Evolutionary conservation across 2,113 vertebrate genomes (phyloP).

Genomic region (Heterotilapia buettikoferi): DNA sequence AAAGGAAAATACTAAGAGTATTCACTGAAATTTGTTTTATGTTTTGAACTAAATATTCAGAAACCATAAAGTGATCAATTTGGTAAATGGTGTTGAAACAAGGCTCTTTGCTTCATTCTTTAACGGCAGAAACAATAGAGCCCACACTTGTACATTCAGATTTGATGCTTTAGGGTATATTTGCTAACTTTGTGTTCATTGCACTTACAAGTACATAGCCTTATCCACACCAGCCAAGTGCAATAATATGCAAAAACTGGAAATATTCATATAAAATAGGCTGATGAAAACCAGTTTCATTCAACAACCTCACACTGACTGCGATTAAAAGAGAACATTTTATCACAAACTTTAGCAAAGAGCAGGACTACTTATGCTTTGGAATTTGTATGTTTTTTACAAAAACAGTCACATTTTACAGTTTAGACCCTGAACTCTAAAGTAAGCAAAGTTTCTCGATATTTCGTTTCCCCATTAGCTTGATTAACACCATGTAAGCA

Average conservation of each 20-base stretch:
- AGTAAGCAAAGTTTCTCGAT: neutral
- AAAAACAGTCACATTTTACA: neutral
- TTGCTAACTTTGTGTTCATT: neutral
- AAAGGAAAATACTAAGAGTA: neutral
- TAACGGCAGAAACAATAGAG: fast-evolving
- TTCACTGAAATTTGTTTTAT: neutral
- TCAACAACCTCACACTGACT: neutral
- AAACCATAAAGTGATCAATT: neutral
- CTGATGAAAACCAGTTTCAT: neutral
- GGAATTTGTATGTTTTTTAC: neutral
- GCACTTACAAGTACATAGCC: neutral
- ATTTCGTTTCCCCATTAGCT: neutral
- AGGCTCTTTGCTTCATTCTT: neutral
- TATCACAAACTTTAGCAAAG: neutral
- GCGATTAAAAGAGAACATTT: neutral
- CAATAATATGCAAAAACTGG: neutral
- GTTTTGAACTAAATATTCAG: neutral
- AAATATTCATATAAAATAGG: neutral
- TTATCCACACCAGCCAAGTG: neutral
- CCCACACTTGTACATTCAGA: fast-evolving
- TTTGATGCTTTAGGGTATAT: neutral
- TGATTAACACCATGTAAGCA: neutral
- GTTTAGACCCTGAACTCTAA: neutral
- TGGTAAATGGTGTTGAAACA: neutral
- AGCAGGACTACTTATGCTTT: neutral